phyloP scores from a whole-genome alignment of 2,113 vertebrate species.

The Hassar affinis region DNA sequence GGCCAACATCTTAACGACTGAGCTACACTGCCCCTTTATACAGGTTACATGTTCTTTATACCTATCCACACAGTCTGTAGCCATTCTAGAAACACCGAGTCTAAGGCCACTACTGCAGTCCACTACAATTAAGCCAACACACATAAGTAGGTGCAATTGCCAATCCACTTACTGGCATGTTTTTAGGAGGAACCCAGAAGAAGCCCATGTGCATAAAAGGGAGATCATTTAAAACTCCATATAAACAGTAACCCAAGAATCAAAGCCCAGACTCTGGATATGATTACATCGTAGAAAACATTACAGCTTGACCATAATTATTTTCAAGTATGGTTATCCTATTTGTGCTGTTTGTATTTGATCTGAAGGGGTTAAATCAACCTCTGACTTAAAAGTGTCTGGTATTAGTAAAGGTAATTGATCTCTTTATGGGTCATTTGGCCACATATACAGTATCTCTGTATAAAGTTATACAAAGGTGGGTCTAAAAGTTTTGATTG shows the following conservation, averaged over 20 bases:
- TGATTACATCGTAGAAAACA: background rate
- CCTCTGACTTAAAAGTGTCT: background rate
- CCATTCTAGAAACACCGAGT: background rate
- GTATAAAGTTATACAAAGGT: background rate
- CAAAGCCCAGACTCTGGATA: background rate
- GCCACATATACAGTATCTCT: background rate
- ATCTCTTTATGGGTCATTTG: background rate
- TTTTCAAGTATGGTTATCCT: background rate
- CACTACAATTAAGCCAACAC: background rate
- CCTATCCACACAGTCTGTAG: background rate
- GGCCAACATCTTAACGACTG: no score
- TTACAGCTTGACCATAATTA: background rate
- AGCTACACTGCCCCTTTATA: no score
- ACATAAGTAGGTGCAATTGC: background rate
- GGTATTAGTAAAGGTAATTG: background rate
- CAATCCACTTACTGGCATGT: background rate
- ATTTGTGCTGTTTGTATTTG: no score
- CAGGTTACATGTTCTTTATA: background rate
- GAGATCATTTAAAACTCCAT: background rate
- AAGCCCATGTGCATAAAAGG: background rate
- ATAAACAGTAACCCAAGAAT: background rate
- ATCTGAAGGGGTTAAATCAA: background rate
- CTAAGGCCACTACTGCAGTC: background rate
- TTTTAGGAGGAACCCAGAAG: background rate
- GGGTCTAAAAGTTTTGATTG: conserved; percentile 10